Conservation (phyloP, 2,888 invertebrate species). For the Epinotia ramella region DNA sequence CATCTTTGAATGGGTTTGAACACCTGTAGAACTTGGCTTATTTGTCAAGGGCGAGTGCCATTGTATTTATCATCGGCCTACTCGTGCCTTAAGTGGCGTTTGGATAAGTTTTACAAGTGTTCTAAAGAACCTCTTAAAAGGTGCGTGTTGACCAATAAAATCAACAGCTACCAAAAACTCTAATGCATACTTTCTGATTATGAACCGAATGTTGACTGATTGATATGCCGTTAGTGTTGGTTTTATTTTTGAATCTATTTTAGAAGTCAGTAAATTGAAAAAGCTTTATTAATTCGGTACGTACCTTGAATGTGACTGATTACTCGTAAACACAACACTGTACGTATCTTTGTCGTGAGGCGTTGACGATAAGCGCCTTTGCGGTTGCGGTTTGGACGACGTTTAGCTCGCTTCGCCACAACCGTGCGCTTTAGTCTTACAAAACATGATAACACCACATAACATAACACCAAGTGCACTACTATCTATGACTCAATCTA, state of each 20-base stretch:
- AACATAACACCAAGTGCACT: background rate
- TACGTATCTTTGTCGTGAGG: slow-evolving; percentile 21
- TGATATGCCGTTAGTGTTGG: slow-evolving; percentile 5
- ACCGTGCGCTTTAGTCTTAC: slow-evolving; percentile 40
- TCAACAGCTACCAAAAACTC: slow-evolving; percentile 45
- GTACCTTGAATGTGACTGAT: slow-evolving; percentile 16
- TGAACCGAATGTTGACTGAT: slow-evolving; percentile 1
- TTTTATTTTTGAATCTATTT: background rate
- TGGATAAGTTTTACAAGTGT: slow-evolving; percentile 54
- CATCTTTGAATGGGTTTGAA: slow-evolving; percentile 11
- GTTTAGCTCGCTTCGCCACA: slow-evolving; percentile 42
- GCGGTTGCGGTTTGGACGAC: slow-evolving; percentile 44
- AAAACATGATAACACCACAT: background rate
- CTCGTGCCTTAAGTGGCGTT: slow-evolving; percentile 52
- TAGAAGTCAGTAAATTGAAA: background rate
- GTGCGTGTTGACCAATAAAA: slow-evolving; percentile 49
- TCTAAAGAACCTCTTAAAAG: slow-evolving; percentile 54
- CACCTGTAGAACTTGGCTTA: slow-evolving; percentile 41
- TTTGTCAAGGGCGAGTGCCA: slow-evolving; percentile 53
- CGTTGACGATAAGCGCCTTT: slow-evolving; percentile 41
- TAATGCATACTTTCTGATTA: slow-evolving; percentile 13
- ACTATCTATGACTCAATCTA: slow-evolving; percentile 17
- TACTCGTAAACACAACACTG: slow-evolving; percentile 4
- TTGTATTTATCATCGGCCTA: slow-evolving; percentile 55
- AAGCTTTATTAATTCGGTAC: slow-evolving; percentile 2